These are phyloP conservation scores for Taenioides sp. DNA, from an alignment of 2,797 vertebrate genomes.

Conservation along the genomic window DNA sequence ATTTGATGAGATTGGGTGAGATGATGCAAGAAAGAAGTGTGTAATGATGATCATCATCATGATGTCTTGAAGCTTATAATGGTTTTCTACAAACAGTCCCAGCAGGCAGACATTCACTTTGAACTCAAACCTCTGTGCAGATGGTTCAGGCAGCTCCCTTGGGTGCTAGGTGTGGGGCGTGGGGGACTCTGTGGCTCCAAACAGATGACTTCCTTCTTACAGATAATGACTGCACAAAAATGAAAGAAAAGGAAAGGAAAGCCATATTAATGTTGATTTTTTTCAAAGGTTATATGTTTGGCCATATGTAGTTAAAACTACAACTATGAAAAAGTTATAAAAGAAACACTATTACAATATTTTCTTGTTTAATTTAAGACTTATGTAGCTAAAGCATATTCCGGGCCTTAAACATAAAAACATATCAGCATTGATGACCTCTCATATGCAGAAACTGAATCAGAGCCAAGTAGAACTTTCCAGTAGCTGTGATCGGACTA, in stretches of 20 bases:
- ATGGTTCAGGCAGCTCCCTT: conserved; percentile 36
- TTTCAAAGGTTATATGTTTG: not conserved
- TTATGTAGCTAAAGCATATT: too few relatives aligned
- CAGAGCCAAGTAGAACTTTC: too few relatives aligned
- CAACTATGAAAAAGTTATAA: too few relatives aligned
- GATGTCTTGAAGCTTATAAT: conserved; percentile 62
- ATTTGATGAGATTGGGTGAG: conserved; percentile 72
- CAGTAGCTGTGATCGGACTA: too few relatives aligned
- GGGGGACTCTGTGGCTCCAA: not conserved
- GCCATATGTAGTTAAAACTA: not conserved
- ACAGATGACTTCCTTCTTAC: conserved; percentile 7
- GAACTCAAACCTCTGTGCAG: conserved; percentile 55
- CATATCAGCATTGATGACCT: too few relatives aligned
- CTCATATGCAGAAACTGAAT: too few relatives aligned
- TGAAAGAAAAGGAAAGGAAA: not conserved
- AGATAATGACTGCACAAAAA: not conserved
- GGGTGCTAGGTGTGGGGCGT: conserved; percentile 46
- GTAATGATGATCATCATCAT: conserved; percentile 58
- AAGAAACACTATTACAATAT: too few relatives aligned
- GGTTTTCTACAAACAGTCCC: conserved; percentile 49
- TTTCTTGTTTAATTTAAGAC: too few relatives aligned
- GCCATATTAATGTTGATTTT: not conserved
- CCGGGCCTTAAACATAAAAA: too few relatives aligned
- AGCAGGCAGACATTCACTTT: conserved; percentile 51
- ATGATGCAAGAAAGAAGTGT: conserved; percentile 65